Evolutionary conservation across 2,888 invertebrate genomes (phyloP), one percentile per base, ranked within the genome.

Genomic region (Eristalis pertinax): DNA sequence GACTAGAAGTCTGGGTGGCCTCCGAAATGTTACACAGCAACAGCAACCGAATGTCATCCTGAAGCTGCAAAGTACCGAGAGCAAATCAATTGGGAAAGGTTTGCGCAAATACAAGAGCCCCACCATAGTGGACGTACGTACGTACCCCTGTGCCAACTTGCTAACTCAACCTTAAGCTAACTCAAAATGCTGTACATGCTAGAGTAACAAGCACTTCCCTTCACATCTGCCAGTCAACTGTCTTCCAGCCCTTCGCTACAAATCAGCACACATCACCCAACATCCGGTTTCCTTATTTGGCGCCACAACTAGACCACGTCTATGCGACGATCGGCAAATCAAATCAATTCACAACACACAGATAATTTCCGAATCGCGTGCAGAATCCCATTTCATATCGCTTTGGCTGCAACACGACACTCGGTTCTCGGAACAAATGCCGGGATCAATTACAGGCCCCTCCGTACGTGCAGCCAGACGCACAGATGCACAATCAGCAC

Each of bases 381-480:
- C 73, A 72, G 1, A 32, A 8, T 73, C 26, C 50, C 60, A 83
- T 77, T 77, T 72, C 26, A 29, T 62, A 41, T 74, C 50, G 32
- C 32, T 32, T 10, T 41, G 15, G 63, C 38, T 41, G 24, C 50
- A 24, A 41, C 78, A 68, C 56, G 56, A 76, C 43, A 72, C 38
- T 10, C 22, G 56, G 24, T 79, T 78, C 84, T 50, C 26, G 35
- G 58, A 79, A 78, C 63, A 69, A 74, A 74, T 84, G 63, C 35
- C 69, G 56, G 62, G 84, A 75, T 84, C 84, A 80, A 84, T 84
- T 84, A 84, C 75, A 72, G 38, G 75, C 72, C 75, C 70, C 41
- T 67, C 50, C 24, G 60, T 50, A 29, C 10, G 26, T 58, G 22
- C 56, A 38, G 7, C 56, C 32, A 10, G 32, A 43, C 43, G 43